Conservation (phyloP, 2,797 vertebrate genomes). For the Anolis apletophallus region DNA sequence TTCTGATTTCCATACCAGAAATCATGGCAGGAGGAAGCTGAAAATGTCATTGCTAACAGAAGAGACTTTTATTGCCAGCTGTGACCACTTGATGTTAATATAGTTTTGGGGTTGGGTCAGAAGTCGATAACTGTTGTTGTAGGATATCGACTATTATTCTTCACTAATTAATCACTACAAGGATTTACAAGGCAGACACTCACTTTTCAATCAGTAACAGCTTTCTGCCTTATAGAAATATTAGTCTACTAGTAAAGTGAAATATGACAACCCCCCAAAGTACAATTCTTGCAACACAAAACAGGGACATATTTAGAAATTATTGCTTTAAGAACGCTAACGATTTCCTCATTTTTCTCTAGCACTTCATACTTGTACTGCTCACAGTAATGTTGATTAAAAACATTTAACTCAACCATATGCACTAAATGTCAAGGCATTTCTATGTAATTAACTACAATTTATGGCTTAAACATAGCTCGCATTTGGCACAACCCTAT, state of each 20-base stretch:
- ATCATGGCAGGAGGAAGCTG: too few species aligned
- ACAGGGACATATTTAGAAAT: background rate
- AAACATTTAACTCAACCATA: background rate
- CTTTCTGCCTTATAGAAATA: background rate
- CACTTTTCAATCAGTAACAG: background rate
- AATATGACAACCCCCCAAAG: background rate
- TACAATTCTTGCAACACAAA: background rate
- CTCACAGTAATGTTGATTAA: constrained; percentile 32
- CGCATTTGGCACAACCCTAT: background rate
- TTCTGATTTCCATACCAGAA: too few species aligned
- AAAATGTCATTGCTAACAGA: too few species aligned
- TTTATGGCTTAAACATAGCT: background rate
- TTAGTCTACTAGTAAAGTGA: background rate
- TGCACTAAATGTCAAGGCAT: background rate
- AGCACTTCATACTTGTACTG: constrained; percentile 5
- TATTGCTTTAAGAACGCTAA: background rate
- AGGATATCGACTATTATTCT: too few species aligned
- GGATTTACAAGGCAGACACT: background rate
- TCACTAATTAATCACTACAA: too few species aligned
- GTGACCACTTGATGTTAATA: too few species aligned
- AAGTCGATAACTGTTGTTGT: too few species aligned
- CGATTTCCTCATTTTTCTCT: background rate
- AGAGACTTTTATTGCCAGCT: too few species aligned
- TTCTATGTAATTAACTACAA: background rate
- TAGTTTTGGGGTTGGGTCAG: too few species aligned